phyloP scores from a whole-genome alignment of 2,113 vertebrate species.

The Rostratula benghalensis region DNA sequence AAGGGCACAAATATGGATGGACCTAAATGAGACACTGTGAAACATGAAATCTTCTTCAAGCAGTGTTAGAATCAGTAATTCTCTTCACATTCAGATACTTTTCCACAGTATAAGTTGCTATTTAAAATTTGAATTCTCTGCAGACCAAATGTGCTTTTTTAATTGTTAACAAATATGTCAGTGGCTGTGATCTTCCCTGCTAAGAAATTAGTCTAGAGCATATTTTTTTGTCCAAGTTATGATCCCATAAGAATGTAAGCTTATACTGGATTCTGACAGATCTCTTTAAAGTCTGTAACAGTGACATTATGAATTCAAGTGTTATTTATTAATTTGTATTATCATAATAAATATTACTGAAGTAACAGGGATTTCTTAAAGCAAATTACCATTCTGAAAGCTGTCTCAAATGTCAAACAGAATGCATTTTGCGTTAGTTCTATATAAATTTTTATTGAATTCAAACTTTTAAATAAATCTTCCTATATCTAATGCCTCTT shows the following conservation, averaged over 20 bases:
- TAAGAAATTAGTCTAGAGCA: background rate
- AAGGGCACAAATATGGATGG: background rate
- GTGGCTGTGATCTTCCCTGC: background rate
- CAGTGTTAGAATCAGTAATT: background rate
- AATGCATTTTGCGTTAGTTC: slow-evolving; percentile 68
- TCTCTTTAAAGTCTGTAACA: background rate
- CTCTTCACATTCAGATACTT: background rate
- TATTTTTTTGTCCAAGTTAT: background rate
- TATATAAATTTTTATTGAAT: slow-evolving; percentile 75
- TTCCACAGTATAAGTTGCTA: background rate
- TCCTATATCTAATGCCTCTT: slow-evolving; percentile 73
- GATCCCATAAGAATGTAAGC: background rate
- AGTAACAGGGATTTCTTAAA: background rate
- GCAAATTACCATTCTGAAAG: slow-evolving; percentile 64
- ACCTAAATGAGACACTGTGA: background rate
- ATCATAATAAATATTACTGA: slow-evolving; percentile 63
- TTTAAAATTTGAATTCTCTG: background rate
- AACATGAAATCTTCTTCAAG: background rate
- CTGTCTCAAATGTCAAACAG: slow-evolving; percentile 68
- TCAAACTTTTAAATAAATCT: slow-evolving; percentile 79
- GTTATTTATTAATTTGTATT: slow-evolving; percentile 67
- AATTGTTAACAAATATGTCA: background rate
- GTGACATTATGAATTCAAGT: slow-evolving; percentile 8
- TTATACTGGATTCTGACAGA: background rate
- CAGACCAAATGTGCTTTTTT: background rate